Evolutionary conservation across 2,888 invertebrate species (phyloP), one percentile per base, ranked within the genome.

Genomic region (Hemistola chrysoprasaria): DNA sequence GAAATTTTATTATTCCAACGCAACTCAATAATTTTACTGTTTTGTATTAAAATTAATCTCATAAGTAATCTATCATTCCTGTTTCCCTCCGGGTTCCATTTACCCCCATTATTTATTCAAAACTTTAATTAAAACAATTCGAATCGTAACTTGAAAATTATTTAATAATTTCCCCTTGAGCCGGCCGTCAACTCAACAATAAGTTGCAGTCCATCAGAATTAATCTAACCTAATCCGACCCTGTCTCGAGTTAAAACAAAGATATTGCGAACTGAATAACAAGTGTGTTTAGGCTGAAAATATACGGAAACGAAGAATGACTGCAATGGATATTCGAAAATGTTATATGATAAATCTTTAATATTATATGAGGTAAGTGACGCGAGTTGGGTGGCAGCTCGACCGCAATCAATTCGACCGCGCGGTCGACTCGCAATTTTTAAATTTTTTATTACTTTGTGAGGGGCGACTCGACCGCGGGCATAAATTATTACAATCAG

Each of bases 181-280:
- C 78, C 71, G 63, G 55, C 81, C 85, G 86, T 84, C 84, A 79
- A 70, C 78, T 72, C 69, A 79, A 83, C 84, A 84, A 84, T 86
- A 80, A 75, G 68, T 72, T 74, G 69, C 78, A 82, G 87, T 85
- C 84, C 78, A 85, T 86, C 87, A 85, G 80, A 84, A 86, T 87
- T 87, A 86, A 86, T 88, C 82, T 83, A 81, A 75, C 82, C 77
- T 78, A 82, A 85, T 84, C 79, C 83, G 47, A 47, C 69, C 57
- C 77, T 71, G 82, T 79, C 78, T 82, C 71, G 68, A 85, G 78
- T 81, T 85, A 74, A 78, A 78, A 83, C 83, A 84, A 83, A 80
- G 84, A 83, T 82, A 83, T 81, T 78, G 79, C 70, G 72, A 80
- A 83, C 77, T 77, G 74, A 77, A 75, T 77, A 78, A 74, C 72